Base-by-base conservation (phyloP, 2,113 vertebrate genomes). In the Kobus ellipsiprymnus region DNA sequence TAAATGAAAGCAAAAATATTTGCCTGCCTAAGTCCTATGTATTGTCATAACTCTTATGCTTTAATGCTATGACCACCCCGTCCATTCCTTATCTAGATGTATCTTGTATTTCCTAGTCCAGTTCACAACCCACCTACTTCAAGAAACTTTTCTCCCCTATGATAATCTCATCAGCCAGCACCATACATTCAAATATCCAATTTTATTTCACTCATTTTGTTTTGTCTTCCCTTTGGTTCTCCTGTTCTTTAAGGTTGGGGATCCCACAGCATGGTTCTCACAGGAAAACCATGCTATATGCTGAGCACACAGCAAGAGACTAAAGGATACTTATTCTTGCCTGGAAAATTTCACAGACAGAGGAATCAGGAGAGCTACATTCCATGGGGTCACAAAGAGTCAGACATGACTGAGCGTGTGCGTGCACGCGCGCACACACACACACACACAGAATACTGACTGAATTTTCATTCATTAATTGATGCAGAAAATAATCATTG, bases 341-440 rank as follows among this genome's bases (percentile, higher is more conserved):
- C 67, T 74, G 67, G n/a, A 74, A 74, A 74, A 2, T 74, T 23
- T 25, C 36, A 74, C 67, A 40, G 67, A 40, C 36, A 74, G 36
- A 74, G 67, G 21, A 55, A 40, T 74, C 36, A 40, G n/a, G n/a
- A 40, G 5, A 23, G 67, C 67, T 40, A 25, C n/a, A 40, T 74
- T 40, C n/a, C 67, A 74, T 13, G 67, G n/a, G 36, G 19, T 13
- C 67, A 74, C 67, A 40, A 12, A 71, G 67, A 40, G 19, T 40
- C n/a, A 71, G 67, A 40, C n/a, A 74, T 40, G 19, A 40, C 36
- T 40, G n/a, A 74, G 19, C 1, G 0, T 12, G 19, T 0, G 0
- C 6, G 19, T 7, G 17, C 60, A 2, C 6, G 6, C 13, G 15
- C 60, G 15, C 62, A 64, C 60, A 33, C 60, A 64, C 60, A 62